A percentile compares a stretch with the other conserved stretches of the same genome.
Evolutionary conservation across 2,113 vertebrate genomes (phyloP).

Genomic region (Atrichornis clamosus): DNA sequence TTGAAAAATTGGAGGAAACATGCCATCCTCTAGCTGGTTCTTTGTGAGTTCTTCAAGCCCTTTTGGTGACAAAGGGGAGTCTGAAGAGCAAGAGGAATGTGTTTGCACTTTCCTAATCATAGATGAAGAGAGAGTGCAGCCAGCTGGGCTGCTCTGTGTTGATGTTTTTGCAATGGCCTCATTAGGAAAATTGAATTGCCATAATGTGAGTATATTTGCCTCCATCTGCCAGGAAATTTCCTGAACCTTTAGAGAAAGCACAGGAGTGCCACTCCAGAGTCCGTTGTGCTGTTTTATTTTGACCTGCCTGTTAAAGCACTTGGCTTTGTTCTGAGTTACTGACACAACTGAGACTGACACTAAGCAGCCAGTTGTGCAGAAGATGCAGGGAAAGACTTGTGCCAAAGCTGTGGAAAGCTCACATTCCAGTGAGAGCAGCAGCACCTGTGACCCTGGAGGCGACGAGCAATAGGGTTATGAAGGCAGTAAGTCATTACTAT

Average conservation of each 20-base stretch:
- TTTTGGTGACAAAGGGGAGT: neutral
- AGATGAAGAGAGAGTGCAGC: neutral
- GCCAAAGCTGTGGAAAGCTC: neutral
- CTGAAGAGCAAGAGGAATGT: neutral
- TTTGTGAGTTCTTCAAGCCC: neutral
- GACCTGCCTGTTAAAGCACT: neutral
- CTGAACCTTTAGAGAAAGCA: neutral
- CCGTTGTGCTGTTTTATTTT: neutral
- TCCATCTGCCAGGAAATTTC: slow-evolving; percentile 7
- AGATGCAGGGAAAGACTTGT: neutral
- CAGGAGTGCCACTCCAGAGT: neutral
- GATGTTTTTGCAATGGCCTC: neutral
- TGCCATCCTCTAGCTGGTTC: neutral
- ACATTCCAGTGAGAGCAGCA: neutral
- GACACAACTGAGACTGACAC: neutral
- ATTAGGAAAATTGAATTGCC: slow-evolving; percentile 25
- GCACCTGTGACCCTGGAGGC: neutral
- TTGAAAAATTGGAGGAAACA: neutral
- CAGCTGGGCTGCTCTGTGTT: neutral
- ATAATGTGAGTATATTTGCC: neutral
- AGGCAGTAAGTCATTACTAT: neutral
- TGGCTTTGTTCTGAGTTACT: neutral
- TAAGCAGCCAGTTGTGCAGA: neutral
- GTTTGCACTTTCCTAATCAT: neutral
- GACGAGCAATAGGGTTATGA: neutral